Base-by-base conservation (phyloP, 2,888 invertebrate genomes). In the Steinernema scapterisci region DNA sequence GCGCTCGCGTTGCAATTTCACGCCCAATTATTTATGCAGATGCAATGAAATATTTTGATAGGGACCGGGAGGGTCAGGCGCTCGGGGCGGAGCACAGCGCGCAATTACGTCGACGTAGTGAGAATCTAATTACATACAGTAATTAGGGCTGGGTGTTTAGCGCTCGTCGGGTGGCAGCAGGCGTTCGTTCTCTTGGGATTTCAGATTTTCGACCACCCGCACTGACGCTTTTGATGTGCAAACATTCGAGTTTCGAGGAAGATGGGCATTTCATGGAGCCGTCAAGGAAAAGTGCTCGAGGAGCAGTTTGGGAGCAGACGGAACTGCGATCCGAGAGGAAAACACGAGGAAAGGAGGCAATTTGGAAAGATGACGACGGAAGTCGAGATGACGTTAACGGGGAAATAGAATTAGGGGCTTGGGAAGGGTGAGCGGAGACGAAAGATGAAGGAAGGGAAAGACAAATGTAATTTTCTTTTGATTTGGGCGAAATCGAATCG, bases 71-170 rank as follows among this genome's bases (percentile, higher is more conserved):
- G 23, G 54, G 54, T 23, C 19, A 21, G 54, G 23, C 5, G 25
- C 19, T 16, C 38, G 38, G 48, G 48, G 16, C 54, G 23, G 21
- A 6, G 7, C 5, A 23, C 48, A 48, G 48, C 48, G 48, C 48
- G 54, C 54, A 25, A 25, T 54, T 31, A 63, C 63, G 31, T 63
- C 63, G 63, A 13, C 63, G 31, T 11, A 19, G 63, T 31, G 63
- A 11, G 31, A 63, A 63, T 63, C 63, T 31, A 63, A 63, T 63
- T 63, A n/a, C 63, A 31, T 63, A n/a, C 63, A 31, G 16, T 27
- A 63, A 63, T 63, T 63, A 63, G 16, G 63, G 63, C n/a, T 13
- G 48, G n/a, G 48, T 54, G 54, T 19, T 54, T 54, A 54, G 54
- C 54, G 54, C 9, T 9, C 9, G 38, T 38, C 38, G 38, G 38